A percentile compares a stretch with the other conserved stretches of the same genome.
These are phyloP conservation scores for Drosophila picticornis DNA, from an alignment of 2,888 invertebrate genomes.

Conservation along the genomic window DNA sequence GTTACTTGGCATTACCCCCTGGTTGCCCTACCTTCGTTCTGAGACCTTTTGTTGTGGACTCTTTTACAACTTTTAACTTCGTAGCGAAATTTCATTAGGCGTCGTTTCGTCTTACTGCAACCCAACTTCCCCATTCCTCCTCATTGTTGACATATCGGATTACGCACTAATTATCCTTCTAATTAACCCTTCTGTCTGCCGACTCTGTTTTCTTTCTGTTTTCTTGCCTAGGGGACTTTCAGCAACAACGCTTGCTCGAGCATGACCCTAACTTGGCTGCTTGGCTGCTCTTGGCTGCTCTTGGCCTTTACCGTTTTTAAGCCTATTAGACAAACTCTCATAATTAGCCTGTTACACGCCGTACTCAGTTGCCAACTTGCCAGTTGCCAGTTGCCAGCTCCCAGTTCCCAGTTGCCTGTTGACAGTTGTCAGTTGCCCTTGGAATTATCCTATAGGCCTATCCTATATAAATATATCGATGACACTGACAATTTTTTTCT, in stretches of 20 bases:
- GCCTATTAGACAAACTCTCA: conserved; percentile 81
- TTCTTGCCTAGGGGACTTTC: conserved; percentile 43
- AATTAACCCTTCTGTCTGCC: conserved; percentile 81
- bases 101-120: neutral
- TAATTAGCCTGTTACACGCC: conserved; percentile 74
- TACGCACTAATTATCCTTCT: conserved; percentile 84
- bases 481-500: conserved; percentile 49
- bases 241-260: conserved; percentile 54
- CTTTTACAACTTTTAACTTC: conserved; percentile 50
- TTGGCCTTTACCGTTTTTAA: conserved; percentile 67
- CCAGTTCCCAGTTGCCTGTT: conserved; percentile 4
- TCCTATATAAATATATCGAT: conserved; percentile 52
- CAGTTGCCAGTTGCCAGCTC: neutral
- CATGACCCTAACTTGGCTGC: conserved; percentile 66
- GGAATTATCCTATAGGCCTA: conserved; percentile 41
- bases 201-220: conserved; percentile 48
- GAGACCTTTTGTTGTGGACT: neutral
- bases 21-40: neutral
- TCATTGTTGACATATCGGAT: conserved; percentile 83
- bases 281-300: neutral
- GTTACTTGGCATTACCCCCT: neutral
- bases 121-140: conserved; percentile 6
- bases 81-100: conserved; percentile 64
- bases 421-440: conserved; percentile 35
- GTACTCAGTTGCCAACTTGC: conserved; percentile 4